A percentile compares a stretch with the other conserved stretches of the same genome.
Conservation (phyloP, 2,888 invertebrate species). For the Agrotis clavis region DNA sequence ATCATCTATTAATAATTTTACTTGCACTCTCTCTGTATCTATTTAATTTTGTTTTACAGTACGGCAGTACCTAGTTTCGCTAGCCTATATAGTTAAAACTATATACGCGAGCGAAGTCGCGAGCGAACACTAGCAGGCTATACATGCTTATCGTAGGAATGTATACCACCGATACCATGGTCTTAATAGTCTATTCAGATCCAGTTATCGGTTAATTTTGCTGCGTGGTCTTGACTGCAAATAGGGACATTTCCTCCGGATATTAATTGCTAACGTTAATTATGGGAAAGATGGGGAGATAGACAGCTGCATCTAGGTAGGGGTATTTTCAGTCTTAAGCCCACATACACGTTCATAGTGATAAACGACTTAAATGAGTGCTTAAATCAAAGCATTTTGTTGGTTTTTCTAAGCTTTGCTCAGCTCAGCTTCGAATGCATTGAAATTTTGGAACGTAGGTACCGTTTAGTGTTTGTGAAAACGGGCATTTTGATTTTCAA, state of each 20-base stretch:
- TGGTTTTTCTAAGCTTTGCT: no score
- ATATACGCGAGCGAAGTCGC: no score
- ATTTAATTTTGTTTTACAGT: no score
- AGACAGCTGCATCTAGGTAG: background rate
- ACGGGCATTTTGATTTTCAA: no score
- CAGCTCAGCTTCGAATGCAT: no score
- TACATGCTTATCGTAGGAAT: background rate
- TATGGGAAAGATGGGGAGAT: conserved; percentile 37
- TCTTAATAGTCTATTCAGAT: conserved; percentile 40
- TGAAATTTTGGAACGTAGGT: no score
- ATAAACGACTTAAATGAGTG: background rate
- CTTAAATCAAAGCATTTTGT: background rate
- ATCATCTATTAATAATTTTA: no score
- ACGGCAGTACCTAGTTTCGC: no score
- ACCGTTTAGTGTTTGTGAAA: no score
- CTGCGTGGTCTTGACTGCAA: conserved; percentile 45
- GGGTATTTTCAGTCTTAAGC: background rate
- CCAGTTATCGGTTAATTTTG: conserved; percentile 49
- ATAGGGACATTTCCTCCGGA: conserved; percentile 47
- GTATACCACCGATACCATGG: background rate
- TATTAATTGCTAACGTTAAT: conserved; percentile 35
- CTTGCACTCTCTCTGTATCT: no score
- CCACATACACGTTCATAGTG: background rate
- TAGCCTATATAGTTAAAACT: no score
- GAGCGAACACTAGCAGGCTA: no score